Evolutionary conservation across 2,797 vertebrate species (phyloP).

Genomic region (Sitta carolinensis): DNA sequence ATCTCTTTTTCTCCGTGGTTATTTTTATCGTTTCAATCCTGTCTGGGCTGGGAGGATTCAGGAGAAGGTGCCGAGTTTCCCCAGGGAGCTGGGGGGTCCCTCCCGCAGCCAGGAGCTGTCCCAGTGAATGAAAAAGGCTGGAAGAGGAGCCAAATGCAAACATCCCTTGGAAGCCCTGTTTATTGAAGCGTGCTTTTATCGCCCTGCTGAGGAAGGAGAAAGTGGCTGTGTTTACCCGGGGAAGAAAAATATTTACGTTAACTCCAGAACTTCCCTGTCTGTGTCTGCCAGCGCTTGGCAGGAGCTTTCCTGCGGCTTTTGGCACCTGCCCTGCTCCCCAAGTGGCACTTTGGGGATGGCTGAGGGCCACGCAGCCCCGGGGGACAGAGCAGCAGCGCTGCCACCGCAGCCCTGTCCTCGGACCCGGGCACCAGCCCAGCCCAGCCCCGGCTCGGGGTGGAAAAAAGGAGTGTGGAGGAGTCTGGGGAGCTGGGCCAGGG

Average conservation of each 20-base stretch:
- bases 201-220: not conserved
- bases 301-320: not conserved
- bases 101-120: not conserved
- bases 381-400: not conserved
- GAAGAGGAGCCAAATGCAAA: not conserved
- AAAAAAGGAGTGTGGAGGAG: not conserved
- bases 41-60: not conserved
- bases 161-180: not conserved
- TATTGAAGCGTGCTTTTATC: not conserved
- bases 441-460: too few relatives aligned
- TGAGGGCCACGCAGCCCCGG: rapidly evolving
- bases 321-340: not conserved
- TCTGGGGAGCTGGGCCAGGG: not conserved
- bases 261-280: not conserved
- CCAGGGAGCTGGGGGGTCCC: not conserved
- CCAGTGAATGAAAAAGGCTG: not conserved
- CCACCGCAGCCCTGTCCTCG: too few relatives aligned
- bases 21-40: rapidly evolving
- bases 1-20: not conserved
- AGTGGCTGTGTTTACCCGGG: not conserved
- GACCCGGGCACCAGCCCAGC: too few relatives aligned
- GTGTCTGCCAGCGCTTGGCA: not conserved
- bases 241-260: slow-evolving; percentile 6
- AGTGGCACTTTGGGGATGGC: rapidly evolving
- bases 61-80: rapidly evolving